phyloP scores from a whole-genome alignment of 2,888 invertebrate species.

The Sinelater perroti region DNA sequence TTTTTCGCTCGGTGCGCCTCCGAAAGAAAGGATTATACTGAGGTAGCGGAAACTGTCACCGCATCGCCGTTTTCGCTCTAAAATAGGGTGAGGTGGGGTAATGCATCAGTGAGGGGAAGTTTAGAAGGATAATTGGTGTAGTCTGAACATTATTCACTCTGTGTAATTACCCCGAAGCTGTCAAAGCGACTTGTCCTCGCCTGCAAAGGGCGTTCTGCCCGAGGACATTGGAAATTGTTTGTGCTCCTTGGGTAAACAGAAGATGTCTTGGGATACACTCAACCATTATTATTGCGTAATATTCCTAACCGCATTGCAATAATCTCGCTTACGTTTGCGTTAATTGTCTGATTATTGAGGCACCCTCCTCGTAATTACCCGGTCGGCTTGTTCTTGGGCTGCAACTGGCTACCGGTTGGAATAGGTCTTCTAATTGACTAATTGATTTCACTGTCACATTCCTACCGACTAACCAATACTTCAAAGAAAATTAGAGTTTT shows the following conservation, averaged over 20 bases:
- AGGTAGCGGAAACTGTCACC: constrained; percentile 29
- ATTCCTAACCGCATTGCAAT: constrained; percentile 28
- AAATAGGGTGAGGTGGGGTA: constrained; percentile 35
- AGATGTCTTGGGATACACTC: constrained; percentile 41
- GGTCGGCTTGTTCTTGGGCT: not conserved
- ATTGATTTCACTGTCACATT: too few relatives aligned
- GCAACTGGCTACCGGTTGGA: not conserved
- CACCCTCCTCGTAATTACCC: not conserved
- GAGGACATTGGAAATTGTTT: constrained; percentile 55
- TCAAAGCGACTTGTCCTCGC: constrained; percentile 61
- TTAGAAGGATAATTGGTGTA: constrained; percentile 57
- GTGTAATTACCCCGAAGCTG: constrained; percentile 60
- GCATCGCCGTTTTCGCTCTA: constrained; percentile 29
- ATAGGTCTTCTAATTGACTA: too few relatives aligned
- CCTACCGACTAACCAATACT: too few relatives aligned
- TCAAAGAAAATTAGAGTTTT: too few relatives aligned
- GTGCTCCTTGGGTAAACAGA: constrained; percentile 47
- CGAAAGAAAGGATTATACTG: too few relatives aligned
- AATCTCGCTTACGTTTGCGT: constrained; percentile 24
- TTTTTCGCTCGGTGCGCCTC: too few relatives aligned
- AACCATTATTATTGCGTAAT: constrained; percentile 32
- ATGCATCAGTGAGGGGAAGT: constrained; percentile 39
- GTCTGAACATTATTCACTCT: constrained; percentile 60
- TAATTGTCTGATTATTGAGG: constrained; percentile 8
- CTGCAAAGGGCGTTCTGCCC: constrained; percentile 56